phyloP scores from a whole-genome alignment of 2,888 invertebrate species.

The Limenitis camilla region DNA sequence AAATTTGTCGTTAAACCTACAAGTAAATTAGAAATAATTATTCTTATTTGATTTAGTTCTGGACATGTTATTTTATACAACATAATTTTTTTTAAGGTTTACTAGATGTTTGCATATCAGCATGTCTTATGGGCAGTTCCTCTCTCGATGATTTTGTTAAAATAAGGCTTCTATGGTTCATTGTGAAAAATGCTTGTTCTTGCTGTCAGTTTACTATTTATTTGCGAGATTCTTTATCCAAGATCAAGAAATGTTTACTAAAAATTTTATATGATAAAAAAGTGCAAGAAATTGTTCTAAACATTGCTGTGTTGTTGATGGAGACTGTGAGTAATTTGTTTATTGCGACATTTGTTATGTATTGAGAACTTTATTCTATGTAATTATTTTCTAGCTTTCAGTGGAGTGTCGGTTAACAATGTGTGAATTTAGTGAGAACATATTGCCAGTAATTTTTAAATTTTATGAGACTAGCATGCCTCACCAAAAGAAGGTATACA shows the following conservation, averaged over 20 bases:
- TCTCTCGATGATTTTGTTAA: slow-evolving; percentile 55
- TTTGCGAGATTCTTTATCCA: slow-evolving; percentile 46
- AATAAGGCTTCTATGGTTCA: slow-evolving; percentile 54
- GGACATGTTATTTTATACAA: neutral
- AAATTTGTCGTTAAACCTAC: neutral
- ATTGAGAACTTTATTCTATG: neutral
- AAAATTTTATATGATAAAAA: slow-evolving; percentile 50
- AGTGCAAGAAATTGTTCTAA: slow-evolving; percentile 53
- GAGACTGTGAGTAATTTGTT: slow-evolving; percentile 44
- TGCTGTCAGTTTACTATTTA: slow-evolving; percentile 54
- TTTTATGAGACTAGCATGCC: slow-evolving; percentile 61
- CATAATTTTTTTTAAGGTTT: slow-evolving; percentile 41
- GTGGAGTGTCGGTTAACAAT: slow-evolving; percentile 65
- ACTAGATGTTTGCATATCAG: slow-evolving; percentile 46
- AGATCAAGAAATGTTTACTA: slow-evolving; percentile 44
- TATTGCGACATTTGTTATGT: neutral
- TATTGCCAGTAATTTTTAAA: slow-evolving; percentile 55
- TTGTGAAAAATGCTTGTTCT: slow-evolving; percentile 57
- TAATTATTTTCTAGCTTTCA: slow-evolving; percentile 52
- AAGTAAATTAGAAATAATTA: neutral
- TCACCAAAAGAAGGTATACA: slow-evolving; percentile 57
- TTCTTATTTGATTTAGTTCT: neutral
- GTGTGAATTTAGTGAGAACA: slow-evolving; percentile 70
- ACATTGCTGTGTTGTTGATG: slow-evolving; percentile 47
- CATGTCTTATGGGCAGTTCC: slow-evolving; percentile 40